Evolutionary conservation across 2,888 invertebrate species (phyloP), one percentile per base, ranked within the genome.

Genomic region (Eupithecia abbreviata): DNA sequence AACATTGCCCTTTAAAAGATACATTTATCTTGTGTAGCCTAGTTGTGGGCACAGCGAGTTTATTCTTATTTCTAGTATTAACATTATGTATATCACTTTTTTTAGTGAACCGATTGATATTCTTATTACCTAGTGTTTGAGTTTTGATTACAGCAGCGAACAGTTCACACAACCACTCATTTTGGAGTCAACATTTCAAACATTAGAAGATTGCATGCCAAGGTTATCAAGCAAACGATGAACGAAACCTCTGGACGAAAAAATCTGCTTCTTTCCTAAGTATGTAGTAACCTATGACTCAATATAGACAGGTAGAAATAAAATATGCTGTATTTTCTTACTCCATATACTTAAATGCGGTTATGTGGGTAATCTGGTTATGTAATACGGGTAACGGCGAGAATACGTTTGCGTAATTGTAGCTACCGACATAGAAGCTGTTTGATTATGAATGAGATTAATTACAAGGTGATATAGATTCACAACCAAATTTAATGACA

Each of bases 351-450:
- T 73, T 70, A 72, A 41, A 76, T 71, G 77, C 30, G 67, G 77
- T 74, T 73, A 79, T 76, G 76, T 73, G 69, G 62, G 67, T 75
- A 78, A 75, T 80, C 75, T 80, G 73, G 77, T 79, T 78, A 80
- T 75, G 74, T 80, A 81, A 81, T 62, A 49, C 30, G 70, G 47
- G 77, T 77, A 72, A 72, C 73, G 58, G 71, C 75, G 77, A 76
- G 76, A 76, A 74, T 74, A 47, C 12, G 66, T 76, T 78, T 74
- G 74, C 76, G 72, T 72, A 74, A 78, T 76, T 78, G 55, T 51
- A 18, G 55, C 49, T 30, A 66, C 41, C 0, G 42, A 72, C 47
- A 67, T 72, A 49, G 41, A 68, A 30, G 65, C 18, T 75, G 7
- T 74, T 43, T 73, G 55, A 62, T 41, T 42, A 68, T 70, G 49